phyloP scores from a whole-genome alignment of 2,888 invertebrate species.

The Steromphala cineraria region DNA sequence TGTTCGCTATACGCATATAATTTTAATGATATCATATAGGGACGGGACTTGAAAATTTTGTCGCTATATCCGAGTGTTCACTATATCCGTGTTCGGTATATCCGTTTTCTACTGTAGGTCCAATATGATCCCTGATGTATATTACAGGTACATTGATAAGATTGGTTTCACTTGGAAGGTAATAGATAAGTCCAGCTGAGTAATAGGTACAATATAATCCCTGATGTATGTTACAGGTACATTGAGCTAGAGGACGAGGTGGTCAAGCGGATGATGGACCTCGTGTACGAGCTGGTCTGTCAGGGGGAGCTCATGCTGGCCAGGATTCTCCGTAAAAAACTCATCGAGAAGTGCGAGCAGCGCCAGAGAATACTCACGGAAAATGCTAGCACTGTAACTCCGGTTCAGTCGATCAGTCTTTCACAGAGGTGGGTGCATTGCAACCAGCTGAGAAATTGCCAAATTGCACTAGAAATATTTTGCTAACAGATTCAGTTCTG shows the following conservation, averaged over 20 bases:
- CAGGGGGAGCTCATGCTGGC: slow-evolving; percentile 94
- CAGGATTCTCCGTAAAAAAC: slow-evolving; percentile 87
- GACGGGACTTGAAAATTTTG: too few relatives aligned
- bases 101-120: too few relatives aligned
- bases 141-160: too few relatives aligned
- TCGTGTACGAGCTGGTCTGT: slow-evolving; percentile 93
- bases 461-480: too few relatives aligned
- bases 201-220: not conserved
- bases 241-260: slow-evolving; percentile 89
- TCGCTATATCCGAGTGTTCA: too few relatives aligned
- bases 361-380: slow-evolving; percentile 45
- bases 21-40: too few relatives aligned
- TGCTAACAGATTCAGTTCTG: too few relatives aligned
- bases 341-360: slow-evolving; percentile 87
- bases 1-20: too few relatives aligned
- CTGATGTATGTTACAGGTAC: slow-evolving; percentile 41
- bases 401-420: slow-evolving; percentile 33
- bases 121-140: too few relatives aligned
- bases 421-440: slow-evolving; percentile 19
- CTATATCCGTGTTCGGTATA: too few relatives aligned
- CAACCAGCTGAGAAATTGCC: too few relatives aligned
- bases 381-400: slow-evolving; percentile 36
- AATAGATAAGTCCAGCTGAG: not conserved
- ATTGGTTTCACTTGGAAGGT: too few relatives aligned
- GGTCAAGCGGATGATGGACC: slow-evolving; percentile 90